Evolutionary conservation across 2,113 vertebrate genomes (phyloP), one percentile per base, ranked within the genome.

Genomic region (Microtus oregoni): DNA sequence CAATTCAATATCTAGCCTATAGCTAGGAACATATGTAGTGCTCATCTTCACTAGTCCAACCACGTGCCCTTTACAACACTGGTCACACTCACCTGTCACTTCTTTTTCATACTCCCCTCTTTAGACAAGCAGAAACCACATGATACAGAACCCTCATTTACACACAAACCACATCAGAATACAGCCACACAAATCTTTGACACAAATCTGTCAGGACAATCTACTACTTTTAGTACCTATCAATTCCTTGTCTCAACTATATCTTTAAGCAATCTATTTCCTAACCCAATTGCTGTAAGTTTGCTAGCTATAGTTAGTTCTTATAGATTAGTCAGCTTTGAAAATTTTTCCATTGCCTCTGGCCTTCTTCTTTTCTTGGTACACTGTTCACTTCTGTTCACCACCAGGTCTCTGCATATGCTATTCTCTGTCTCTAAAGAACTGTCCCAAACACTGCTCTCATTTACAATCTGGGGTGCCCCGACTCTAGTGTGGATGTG

Each of bases 221-320:
- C 52, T n/a, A 86, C 52, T 88, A 86, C 63, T 89, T 89, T 38
- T 47, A 73, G 63, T 88, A 83, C 41, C 58, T 65, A 86, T 3
- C 61, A 63, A 95, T 44, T 94, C 50, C 44, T 76, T 35, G 86
- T 90, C 68, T 83, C 83, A 87, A 91, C 55, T 65, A 20, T 50
- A n/a, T 93, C 63, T 82, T 86, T 41, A 78, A 86, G 83, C 41
- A 26, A 77, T 68, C 63, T 94, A 68, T 79, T 73, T 88, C 78
- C 47, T n/a, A 91, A 52, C 32, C 20, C 38, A 14, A 85, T 3
- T 73, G 20, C 20, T n/a, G 79, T 61, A 86, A 61, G 24, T 63
- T 58, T 58, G 20, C 35, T 70, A 85, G 47, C 52, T 7, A 10
- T 1, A 70, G 70, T 68, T 47, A 70, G 78, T 47, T 94, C 50